These are phyloP conservation scores for Dyspetes luteomarginatus DNA, from an alignment of 2,888 invertebrate species.

Conservation along the genomic window DNA sequence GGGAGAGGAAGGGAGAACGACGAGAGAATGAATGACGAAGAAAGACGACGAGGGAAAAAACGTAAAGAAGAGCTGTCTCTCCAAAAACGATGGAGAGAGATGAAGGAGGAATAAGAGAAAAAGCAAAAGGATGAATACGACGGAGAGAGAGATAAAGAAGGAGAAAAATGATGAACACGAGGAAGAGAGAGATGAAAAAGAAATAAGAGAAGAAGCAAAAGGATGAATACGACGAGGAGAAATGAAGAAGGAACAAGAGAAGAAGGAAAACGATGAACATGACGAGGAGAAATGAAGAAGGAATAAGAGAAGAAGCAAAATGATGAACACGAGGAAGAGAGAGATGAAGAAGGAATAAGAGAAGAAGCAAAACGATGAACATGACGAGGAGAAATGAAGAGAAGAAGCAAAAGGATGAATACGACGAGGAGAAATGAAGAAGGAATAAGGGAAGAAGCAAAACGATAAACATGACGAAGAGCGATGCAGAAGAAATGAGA, in stretches of 20 bases:
- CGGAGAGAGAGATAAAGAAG: no score
- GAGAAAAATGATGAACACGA: constrained; percentile 68
- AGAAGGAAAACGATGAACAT: constrained; percentile 67
- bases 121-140: constrained; percentile 68
- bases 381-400: no score
- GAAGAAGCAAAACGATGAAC: constrained; percentile 64
- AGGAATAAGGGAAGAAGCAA: constrained; percentile 70
- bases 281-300: constrained; percentile 69
- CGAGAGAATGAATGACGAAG: neutral
- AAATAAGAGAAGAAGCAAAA: constrained; percentile 69
- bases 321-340: constrained; percentile 22
- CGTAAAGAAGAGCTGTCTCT: constrained; percentile 16
- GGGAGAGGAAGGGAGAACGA: constrained; percentile 73
- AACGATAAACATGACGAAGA: no score
- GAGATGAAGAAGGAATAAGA: constrained; percentile 51
- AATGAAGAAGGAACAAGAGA: constrained; percentile 70
- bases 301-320: constrained; percentile 57
- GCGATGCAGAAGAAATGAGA: constrained; percentile 73
- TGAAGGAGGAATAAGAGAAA: constrained; percentile 69
- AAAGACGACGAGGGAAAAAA: constrained; percentile 3
- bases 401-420: constrained; percentile 68
- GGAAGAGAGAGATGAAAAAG: constrained; percentile 66
- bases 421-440: no score
- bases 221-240: no score
- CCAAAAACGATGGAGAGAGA: no score